Percentiles rank a stretch among this genome's conserved stretches.
Conservation (phyloP, 2,797 vertebrate species). For the Sarcophilus harrisii region DNA sequence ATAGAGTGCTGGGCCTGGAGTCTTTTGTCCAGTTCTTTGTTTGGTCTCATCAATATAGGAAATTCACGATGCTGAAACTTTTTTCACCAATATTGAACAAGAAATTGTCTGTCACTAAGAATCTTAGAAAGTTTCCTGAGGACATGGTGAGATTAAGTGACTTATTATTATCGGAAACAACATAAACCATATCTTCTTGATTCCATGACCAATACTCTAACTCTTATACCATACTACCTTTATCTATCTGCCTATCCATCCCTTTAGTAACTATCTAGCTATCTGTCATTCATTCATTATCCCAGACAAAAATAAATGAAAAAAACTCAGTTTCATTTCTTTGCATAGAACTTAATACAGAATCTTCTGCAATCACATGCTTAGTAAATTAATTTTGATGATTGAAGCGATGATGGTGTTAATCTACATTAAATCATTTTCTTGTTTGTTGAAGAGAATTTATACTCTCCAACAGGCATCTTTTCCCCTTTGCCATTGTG, state of each 20-base stretch:
- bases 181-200: neutral
- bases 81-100: neutral
- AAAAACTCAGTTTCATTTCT: neutral
- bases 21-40: neutral
- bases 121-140: neutral
- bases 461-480: neutral
- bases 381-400: neutral
- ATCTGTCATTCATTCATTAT: neutral
- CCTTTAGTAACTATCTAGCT: neutral
- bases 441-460: neutral
- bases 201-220: neutral
- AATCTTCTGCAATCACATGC: neutral
- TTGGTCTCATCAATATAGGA: neutral
- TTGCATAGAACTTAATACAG: neutral
- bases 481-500: neutral
- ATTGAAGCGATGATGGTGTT: neutral
- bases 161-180: neutral
- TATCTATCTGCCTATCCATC: neutral
- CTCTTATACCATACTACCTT: neutral
- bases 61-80: neutral
- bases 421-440: neutral
- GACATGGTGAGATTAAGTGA: neutral
- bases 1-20: neutral
- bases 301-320: neutral
- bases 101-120: neutral